These are phyloP conservation scores for Drosophila parthenogenetica DNA, from an alignment of 2,888 invertebrate genomes.

Conservation along the genomic window DNA sequence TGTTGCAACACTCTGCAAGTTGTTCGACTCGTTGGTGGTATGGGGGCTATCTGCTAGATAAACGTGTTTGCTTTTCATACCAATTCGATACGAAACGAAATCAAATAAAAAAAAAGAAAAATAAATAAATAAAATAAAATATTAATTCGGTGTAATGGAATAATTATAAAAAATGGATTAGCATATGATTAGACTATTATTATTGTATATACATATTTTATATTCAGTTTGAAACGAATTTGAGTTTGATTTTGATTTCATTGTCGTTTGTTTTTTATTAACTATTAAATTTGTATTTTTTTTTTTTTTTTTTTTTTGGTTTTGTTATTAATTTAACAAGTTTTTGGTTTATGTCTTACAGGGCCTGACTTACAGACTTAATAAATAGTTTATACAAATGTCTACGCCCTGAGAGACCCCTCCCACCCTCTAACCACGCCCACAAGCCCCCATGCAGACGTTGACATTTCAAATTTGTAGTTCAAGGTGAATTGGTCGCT, in stretches of 20 bases:
- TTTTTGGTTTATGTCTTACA: conserved; percentile 54
- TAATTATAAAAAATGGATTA: conserved; percentile 41
- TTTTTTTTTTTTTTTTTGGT: background rate
- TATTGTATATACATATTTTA: background rate
- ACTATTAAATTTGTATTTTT: conserved; percentile 15
- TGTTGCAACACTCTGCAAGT: conserved; percentile 27
- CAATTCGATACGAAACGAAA: conserved; percentile 22
- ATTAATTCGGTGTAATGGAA: conserved; percentile 43
- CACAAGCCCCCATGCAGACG: conserved; percentile 2
- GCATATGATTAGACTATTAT: conserved; percentile 17
- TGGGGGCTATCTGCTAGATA: conserved; percentile 8
- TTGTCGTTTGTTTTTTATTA: conserved; percentile 26
- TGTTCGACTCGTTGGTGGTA: background rate
- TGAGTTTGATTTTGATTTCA: conserved; percentile 41
- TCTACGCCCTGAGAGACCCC: background rate
- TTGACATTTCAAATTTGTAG: conserved; percentile 64
- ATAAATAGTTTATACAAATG: background rate
- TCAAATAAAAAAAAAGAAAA: background rate
- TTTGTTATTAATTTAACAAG: conserved; percentile 60
- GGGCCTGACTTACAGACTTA: conserved; percentile 21
- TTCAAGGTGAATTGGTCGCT: conserved; percentile 70
- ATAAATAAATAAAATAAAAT: conserved; percentile 6
- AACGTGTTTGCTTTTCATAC: conserved; percentile 17
- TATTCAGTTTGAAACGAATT: conserved; percentile 14
- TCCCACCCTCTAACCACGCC: background rate